phyloP scores from a whole-genome alignment of 2,888 invertebrate genomes.

The Leucophenga maculata region DNA sequence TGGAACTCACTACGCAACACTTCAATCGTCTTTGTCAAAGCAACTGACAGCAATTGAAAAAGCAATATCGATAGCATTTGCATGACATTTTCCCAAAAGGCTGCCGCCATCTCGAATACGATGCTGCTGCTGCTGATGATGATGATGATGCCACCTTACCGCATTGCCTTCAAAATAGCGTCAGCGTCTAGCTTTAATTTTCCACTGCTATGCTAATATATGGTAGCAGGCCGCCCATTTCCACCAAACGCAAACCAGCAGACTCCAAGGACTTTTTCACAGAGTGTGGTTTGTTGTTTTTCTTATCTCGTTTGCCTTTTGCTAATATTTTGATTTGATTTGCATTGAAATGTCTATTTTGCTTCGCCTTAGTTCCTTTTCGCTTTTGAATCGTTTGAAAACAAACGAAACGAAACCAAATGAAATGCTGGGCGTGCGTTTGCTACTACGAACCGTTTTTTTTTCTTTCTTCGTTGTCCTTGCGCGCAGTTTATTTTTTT shows the following conservation, averaged over 20 bases:
- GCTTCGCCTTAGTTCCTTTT: neutral
- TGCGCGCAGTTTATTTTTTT: neutral
- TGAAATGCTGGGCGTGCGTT: constrained; percentile 7
- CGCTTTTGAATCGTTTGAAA: neutral
- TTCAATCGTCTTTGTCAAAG: neutral
- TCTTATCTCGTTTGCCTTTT: constrained; percentile 43
- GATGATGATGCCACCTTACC: neutral
- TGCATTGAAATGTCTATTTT: constrained; percentile 57
- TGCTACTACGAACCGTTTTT: neutral
- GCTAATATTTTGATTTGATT: constrained; percentile 58
- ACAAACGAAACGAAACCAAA: neutral
- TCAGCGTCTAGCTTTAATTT: neutral
- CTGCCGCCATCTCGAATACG: neutral
- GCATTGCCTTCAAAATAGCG: neutral
- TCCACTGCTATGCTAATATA: constrained; percentile 5
- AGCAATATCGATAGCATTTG: constrained; percentile 16
- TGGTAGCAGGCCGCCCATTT: neutral
- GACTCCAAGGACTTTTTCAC: neutral
- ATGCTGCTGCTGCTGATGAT: too few relatives aligned
- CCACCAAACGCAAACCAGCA: neutral
- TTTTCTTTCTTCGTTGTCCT: neutral
- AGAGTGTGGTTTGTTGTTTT: constrained; percentile 5
- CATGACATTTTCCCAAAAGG: neutral
- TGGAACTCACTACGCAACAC: too few relatives aligned
- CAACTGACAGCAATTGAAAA: constrained; percentile 19